Conservation (phyloP, 1,140 invertebrate genomes). For the Brachionus asplanchnoidis region DNA sequence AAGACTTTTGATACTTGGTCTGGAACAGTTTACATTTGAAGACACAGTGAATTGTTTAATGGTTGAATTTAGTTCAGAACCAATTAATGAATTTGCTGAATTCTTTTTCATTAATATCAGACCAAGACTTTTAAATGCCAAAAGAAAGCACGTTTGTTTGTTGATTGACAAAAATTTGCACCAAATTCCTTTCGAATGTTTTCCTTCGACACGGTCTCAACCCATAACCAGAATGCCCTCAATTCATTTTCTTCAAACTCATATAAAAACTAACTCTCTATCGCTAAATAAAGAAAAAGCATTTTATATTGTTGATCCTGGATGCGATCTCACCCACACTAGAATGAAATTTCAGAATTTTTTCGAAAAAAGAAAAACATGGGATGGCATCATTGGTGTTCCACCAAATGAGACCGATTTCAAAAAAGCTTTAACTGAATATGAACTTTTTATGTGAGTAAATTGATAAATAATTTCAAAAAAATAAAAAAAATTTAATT, state of each 20-base stretch:
- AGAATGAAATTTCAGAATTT: constrained; percentile 30
- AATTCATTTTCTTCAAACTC: constrained; percentile 37
- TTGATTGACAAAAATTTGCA: constrained; percentile 36
- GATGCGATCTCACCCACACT: constrained; percentile 32
- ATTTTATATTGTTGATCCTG: constrained; percentile 41
- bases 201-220: not conserved
- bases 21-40: not conserved
- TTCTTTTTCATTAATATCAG: not conserved
- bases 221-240: constrained; percentile 32
- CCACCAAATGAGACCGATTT: not conserved
- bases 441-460: constrained; percentile 30
- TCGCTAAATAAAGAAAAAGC: constrained; percentile 32
- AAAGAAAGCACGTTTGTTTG: constrained; percentile 35
- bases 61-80: not conserved
- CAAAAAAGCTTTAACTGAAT: constrained; percentile 27
- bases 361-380: constrained; percentile 34
- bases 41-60: not conserved
- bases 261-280: constrained; percentile 25
- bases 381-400: constrained; percentile 31
- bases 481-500: not conserved
- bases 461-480: not conserved
- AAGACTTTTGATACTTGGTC: not conserved
- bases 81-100: not conserved
- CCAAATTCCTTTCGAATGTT: constrained; percentile 40
- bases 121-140: not conserved